Evolutionary conservation across 2,113 vertebrate genomes (phyloP).

Genomic region (Pavo muticus): DNA sequence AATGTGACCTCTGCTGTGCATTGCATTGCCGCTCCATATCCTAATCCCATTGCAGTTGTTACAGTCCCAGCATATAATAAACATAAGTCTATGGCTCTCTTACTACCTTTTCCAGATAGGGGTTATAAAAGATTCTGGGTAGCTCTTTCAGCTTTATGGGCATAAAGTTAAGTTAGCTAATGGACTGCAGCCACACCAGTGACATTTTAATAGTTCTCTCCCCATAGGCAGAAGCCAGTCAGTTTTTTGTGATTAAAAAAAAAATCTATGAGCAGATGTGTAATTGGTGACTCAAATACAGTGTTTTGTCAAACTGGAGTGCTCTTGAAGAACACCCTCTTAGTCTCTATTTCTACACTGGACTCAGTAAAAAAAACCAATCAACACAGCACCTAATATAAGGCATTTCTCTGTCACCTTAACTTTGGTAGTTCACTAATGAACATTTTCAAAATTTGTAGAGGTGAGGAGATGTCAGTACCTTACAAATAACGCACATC

Average conservation of each 20-base stretch:
- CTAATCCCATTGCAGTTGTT: constrained; percentile 62
- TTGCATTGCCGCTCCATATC: constrained; percentile 33
- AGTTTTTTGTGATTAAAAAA: background rate
- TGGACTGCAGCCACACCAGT: constrained; percentile 65
- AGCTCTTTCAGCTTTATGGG: constrained; percentile 62
- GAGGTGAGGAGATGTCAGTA: background rate
- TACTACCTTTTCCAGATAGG: constrained; percentile 54
- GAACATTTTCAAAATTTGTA: background rate
- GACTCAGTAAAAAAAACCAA: background rate
- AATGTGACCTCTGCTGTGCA: constrained; percentile 51
- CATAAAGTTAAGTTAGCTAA: constrained; percentile 67
- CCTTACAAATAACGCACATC: background rate
- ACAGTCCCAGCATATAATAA: constrained; percentile 50
- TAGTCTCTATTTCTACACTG: background rate
- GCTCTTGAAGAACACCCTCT: background rate
- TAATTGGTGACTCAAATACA: constrained; percentile 27
- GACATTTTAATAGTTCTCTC: constrained; percentile 71
- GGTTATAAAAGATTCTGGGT: constrained; percentile 69
- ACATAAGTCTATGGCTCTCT: background rate
- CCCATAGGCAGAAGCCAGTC: constrained; percentile 40
- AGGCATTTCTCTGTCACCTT: background rate
- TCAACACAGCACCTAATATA: background rate
- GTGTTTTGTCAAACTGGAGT: background rate
- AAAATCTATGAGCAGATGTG: constrained; percentile 12
- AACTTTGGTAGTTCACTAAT: background rate